Evolutionary conservation across 2,797 vertebrate species (phyloP).

Genomic region (Catharus ustulatus): DNA sequence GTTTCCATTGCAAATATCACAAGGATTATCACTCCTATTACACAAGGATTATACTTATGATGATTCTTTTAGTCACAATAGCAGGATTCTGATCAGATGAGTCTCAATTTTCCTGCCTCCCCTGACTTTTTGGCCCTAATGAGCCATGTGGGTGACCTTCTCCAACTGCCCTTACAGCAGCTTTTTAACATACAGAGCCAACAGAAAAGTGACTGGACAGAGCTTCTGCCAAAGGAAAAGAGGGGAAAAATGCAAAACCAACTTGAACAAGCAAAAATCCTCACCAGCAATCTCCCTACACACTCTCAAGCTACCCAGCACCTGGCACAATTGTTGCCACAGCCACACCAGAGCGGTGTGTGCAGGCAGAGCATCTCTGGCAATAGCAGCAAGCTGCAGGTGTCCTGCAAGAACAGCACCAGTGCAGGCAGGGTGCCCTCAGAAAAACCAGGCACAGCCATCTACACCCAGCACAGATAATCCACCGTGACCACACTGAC

Average conservation of each 20-base stretch:
- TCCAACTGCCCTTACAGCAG: background rate
- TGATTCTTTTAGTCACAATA: background rate
- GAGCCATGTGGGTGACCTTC: constrained; percentile 13
- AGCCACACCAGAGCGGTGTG: background rate
- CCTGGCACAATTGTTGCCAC: background rate
- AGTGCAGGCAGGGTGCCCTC: background rate
- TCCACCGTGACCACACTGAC: accelerated
- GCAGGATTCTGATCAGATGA: background rate
- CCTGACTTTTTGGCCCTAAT: background rate
- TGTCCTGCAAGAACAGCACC: background rate
- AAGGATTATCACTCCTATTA: background rate
- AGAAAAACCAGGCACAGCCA: background rate
- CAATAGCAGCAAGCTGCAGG: background rate
- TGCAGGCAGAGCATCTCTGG: background rate
- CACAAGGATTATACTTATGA: background rate
- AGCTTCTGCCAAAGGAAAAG: background rate
- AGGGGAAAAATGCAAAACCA: background rate
- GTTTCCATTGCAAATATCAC: background rate
- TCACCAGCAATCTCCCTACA: background rate
- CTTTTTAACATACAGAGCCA: background rate
- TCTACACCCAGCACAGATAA: background rate
- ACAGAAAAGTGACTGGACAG: background rate
- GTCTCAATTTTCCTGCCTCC: background rate
- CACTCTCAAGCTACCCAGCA: background rate
- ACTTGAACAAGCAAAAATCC: background rate